Base-by-base conservation (phyloP, 2,113 vertebrate species). In the Callaeas wilsoni region DNA sequence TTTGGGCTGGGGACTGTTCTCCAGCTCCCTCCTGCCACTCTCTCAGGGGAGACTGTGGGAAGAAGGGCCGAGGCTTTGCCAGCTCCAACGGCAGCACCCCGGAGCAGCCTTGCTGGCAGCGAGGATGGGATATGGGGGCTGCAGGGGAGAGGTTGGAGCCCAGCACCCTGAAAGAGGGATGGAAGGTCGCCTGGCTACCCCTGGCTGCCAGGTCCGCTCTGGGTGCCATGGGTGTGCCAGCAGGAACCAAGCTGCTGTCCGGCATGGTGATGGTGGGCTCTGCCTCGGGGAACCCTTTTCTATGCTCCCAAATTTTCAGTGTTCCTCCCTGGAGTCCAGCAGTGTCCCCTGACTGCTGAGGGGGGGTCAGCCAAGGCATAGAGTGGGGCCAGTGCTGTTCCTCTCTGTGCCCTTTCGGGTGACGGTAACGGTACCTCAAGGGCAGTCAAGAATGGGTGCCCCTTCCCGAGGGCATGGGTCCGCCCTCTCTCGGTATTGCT, bases 31-130 rank as follows among this genome's bases (percentile, higher is more conserved):
- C 67, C 67, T 79, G 60, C 60, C 9, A 4, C 47, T 83, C 50
- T 83, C 18, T 49, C 3, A 7, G 30, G 30, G 18, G 12, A 65
- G 62, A 49, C 3, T 0, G 0, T 6, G 11, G 47, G 47, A 32
- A 79, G 55, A 63, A 39, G 57, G 64, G 57, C 33, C 1, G 4
- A 77, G 79, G 41, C 37, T 74, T 50, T n/a, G 37, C 44, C 0
- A 0, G 42, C 49, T 69, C 62, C 23, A 33, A 8, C 0, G 1
- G 41, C 4, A 13, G 67, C 33, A 46, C 50, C 80, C 75, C 33
- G 63, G 75, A 94, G 77, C 88, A 78, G 77, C 87, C 87, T 59
- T 76, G 15, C 77, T 27, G 37, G 92, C 73, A 52, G 84, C 3
- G 1, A 74, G 84, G 84, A 74, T 56, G 78, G 78, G 73, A 63